A percentile compares a stretch with the other conserved stretches of the same genome.
Evolutionary conservation across 2,113 vertebrate genomes (phyloP).

Genomic region (Carassius gibelio): DNA sequence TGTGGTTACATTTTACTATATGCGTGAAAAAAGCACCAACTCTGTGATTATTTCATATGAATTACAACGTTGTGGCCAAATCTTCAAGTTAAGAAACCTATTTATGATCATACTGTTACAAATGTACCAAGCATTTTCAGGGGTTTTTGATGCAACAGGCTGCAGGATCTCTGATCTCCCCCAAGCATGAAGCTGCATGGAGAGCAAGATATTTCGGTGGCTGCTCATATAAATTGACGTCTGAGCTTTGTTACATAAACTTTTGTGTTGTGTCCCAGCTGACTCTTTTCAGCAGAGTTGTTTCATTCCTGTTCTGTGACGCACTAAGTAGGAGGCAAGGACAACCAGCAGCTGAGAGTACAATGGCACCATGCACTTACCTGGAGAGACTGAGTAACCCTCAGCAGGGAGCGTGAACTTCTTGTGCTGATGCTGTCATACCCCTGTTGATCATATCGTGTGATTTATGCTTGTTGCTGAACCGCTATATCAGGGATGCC

Average conservation of each 20-base stretch:
- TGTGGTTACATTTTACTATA: not conserved
- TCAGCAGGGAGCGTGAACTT: slow-evolving; percentile 28
- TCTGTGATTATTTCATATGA: not conserved
- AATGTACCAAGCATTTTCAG: not conserved
- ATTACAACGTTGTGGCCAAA: not conserved
- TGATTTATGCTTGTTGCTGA: slow-evolving; percentile 8
- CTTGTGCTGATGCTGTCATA: slow-evolving; percentile 9
- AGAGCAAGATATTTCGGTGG: too few relatives aligned
- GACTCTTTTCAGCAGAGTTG: too few relatives aligned
- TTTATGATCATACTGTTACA: not conserved
- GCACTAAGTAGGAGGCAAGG: too few relatives aligned
- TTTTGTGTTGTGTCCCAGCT: too few relatives aligned
- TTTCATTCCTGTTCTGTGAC: too few relatives aligned
- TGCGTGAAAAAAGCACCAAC: not conserved
- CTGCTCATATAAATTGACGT: too few relatives aligned
- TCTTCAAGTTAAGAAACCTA: not conserved
- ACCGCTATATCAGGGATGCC: not conserved
- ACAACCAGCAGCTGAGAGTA: too few relatives aligned
- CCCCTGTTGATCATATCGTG: not conserved
- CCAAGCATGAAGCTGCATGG: not conserved
- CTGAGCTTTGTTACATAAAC: too few relatives aligned
- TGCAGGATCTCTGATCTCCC: not conserved
- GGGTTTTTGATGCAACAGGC: not conserved
- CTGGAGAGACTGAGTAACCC: not conserved
- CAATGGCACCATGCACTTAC: too few relatives aligned